Percentiles rank a stretch among this genome's conserved stretches.
Evolutionary conservation across 2,113 vertebrate genomes (phyloP).

Genomic region (Cervus canadensis): DNA sequence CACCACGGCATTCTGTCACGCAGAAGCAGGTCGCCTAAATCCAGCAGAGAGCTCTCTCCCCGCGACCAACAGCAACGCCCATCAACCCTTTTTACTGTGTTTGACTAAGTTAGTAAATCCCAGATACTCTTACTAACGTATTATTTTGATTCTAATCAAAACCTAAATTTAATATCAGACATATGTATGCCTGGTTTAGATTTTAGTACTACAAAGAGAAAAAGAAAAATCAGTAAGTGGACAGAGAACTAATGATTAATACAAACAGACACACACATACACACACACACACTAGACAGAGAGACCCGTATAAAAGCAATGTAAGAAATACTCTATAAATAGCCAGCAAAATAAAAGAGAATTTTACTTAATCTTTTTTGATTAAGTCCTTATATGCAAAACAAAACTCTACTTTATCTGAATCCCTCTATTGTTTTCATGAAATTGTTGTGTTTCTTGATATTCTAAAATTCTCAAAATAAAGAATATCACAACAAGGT

Average conservation of each 20-base stretch:
- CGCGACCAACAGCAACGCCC: neutral
- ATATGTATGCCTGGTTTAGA: neutral
- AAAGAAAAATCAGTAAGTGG: neutral
- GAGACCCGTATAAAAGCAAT: neutral
- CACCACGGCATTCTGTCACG: neutral
- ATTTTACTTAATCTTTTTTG: neutral
- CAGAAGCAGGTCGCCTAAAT: neutral
- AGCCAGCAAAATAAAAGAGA: neutral
- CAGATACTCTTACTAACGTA: neutral
- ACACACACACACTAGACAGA: neutral
- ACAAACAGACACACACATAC: neutral
- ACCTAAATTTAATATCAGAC: neutral
- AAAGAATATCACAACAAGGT: neutral
- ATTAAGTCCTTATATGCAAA: neutral
- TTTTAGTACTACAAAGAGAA: neutral
- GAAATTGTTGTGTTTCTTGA: neutral
- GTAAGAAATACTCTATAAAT: neutral
- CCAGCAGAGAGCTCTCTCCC: neutral
- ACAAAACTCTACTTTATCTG: neutral
- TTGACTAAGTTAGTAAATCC: neutral
- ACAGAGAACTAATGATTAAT: neutral
- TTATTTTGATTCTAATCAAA: neutral
- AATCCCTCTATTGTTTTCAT: neutral
- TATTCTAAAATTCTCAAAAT: neutral
- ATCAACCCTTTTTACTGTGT: neutral